These are phyloP conservation scores for Cynoglossus semilaevis DNA, from an alignment of 2,113 vertebrate species.

Conservation along the genomic window DNA sequence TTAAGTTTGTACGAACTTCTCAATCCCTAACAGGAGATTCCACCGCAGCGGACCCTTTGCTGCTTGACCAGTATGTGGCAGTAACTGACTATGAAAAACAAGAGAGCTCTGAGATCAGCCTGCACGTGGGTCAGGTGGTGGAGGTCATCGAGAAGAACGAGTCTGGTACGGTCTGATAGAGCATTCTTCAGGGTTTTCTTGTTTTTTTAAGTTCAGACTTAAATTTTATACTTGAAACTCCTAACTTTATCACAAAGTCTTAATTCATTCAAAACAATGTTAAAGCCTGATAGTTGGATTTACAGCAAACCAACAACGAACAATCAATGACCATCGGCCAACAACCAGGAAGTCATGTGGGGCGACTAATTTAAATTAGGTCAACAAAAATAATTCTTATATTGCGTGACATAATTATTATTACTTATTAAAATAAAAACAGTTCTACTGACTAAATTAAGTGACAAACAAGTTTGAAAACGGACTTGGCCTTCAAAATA, in stretches of 20 bases:
- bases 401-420: too few species aligned
- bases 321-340: too few species aligned
- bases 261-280: too few species aligned
- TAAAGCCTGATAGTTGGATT: too few species aligned
- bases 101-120: constrained; percentile 97
- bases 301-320: too few species aligned
- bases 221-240: not conserved
- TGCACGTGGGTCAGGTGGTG: constrained; percentile 92
- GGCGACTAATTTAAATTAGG: too few species aligned
- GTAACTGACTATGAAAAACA: constrained; percentile 96
- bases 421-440: too few species aligned
- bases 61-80: constrained; percentile 95
- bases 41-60: constrained; percentile 82
- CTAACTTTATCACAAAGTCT: not conserved
- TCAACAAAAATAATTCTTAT: too few species aligned
- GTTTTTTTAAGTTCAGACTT: not conserved
- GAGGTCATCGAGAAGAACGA: constrained; percentile 99
- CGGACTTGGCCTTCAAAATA: too few species aligned
- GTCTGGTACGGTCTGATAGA: constrained; percentile 78
- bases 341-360: too few species aligned
- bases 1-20: constrained; percentile 9
- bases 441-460: too few species aligned
- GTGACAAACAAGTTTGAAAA: too few species aligned
- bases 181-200: not conserved
- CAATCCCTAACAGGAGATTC: constrained; percentile 75